Base-by-base conservation (phyloP, 2,888 invertebrate species). In the Orthosia cruda region DNA sequence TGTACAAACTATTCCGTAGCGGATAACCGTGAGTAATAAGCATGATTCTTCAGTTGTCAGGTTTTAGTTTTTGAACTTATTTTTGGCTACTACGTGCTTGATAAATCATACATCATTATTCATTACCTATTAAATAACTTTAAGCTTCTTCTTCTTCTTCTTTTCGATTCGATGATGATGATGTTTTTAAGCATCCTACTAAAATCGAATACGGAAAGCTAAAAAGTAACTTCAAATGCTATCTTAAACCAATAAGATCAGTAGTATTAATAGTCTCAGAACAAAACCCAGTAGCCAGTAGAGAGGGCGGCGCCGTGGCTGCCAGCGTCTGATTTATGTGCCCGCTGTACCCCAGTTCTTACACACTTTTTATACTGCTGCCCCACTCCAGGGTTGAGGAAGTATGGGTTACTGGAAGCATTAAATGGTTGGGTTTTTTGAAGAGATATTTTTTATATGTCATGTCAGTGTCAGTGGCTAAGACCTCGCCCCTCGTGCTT, bases 241-340 rank as follows among this genome's bases (percentile, higher is more conserved):
- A 11, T 49, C 47, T 18, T 54, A n/a, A n/a, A 49, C 3, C 18
- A 65, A 54, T 20, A 52, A 23, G 47, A 58, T 65, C 65, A 40
- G 40, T 71, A 52, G 40, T 45, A 71, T 65, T 26, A 76, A 71
- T 16, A 62, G 68, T 65, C 18, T n/a, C 12, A 66, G 57, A 61
- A n/a, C 54, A 49, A 49, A 47, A 52, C 45, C 57, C 49, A 59
- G n/a, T 32, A 71, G 58, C 71, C 70, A 74, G 71, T 55, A 45
- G 55, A 40, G 72, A 26, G 57, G 77, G 75, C 74, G 83, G 77
- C 79, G 80, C 73, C 75, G 74, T 68, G 76, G 67, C 78, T 81
- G 85, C 65, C 84, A 80, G 85, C 73, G 57, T 55, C 83, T 89
- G 90, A 90, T 90, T 90, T 88, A 90, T 89, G 82, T 71, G 77